Conservation (phyloP, 2,888 invertebrate genomes). For the Chaetogeoica ovagalla region DNA sequence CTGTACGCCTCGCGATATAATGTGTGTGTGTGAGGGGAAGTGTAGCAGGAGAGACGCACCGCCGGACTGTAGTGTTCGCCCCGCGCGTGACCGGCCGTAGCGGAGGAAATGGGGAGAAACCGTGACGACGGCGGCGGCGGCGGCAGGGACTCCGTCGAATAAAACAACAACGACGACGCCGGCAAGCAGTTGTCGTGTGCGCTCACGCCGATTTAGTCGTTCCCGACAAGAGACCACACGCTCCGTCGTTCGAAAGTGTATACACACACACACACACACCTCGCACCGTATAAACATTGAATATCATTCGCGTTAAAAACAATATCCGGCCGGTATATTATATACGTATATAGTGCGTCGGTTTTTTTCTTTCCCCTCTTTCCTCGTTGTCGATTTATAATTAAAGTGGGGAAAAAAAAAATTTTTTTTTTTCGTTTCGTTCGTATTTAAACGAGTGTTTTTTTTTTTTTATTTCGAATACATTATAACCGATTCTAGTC, state of each 20-base stretch:
- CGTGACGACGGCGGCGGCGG: conserved; percentile 2
- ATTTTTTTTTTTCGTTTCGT: too few species aligned
- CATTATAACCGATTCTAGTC: too few species aligned
- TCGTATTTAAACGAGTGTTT: too few species aligned
- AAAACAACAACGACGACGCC: conserved; percentile 45
- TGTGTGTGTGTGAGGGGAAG: background rate
- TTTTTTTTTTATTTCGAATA: too few species aligned
- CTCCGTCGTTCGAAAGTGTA: conserved; percentile 16
- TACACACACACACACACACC: background rate
- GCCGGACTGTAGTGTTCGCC: conserved; percentile 15
- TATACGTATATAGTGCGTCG: too few species aligned
- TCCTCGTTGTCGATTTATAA: too few species aligned
- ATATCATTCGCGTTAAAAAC: background rate
- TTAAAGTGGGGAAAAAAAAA: too few species aligned
- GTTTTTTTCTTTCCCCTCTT: too few species aligned
- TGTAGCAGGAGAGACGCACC: background rate
- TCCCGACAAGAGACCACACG: conserved; percentile 3
- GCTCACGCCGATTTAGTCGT: conserved; percentile 52
- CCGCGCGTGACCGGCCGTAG: background rate
- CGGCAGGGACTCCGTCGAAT: conserved; percentile 44
- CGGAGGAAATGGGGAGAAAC: conserved; percentile 7
- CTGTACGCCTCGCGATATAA: background rate
- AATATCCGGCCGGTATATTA: too few species aligned
- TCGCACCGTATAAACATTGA: background rate
- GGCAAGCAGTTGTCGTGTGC: conserved; percentile 52